These are phyloP conservation scores for Dendronephthya gigantea DNA, from an alignment of 64 coral and sea anemone species.

Conservation along the genomic window DNA sequence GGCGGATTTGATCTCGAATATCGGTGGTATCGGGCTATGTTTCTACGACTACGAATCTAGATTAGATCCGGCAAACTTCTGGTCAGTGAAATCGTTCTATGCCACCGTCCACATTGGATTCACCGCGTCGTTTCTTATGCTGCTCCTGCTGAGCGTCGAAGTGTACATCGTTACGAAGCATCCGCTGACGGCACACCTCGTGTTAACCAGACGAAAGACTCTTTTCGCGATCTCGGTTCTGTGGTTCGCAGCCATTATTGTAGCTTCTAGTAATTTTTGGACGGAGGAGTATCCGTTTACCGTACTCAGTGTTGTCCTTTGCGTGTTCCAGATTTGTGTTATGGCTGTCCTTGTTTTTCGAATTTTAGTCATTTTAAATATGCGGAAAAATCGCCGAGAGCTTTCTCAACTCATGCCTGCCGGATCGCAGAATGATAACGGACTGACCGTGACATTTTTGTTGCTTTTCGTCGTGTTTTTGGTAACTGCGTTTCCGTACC, in stretches of 20 bases:
- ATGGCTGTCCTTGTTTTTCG: not conserved
- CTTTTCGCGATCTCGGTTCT: not conserved
- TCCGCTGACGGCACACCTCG: not conserved
- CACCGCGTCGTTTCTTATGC: not conserved
- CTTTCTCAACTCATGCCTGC: not conserved
- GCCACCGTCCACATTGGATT: not conserved
- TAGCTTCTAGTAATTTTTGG: not conserved
- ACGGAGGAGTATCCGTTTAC: not conserved
- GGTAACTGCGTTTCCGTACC: not conserved
- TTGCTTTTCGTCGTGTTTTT: not conserved
- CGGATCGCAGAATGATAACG: not conserved
- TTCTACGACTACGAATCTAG: not conserved
- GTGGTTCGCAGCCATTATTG: not conserved
- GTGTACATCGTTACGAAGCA: not conserved
- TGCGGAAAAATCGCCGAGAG: not conserved
- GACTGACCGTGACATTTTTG: not conserved
- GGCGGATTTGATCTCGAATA: not conserved
- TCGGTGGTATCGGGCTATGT: not conserved
- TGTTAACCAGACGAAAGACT: not conserved
- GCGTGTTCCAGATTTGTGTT: not conserved
- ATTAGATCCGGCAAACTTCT: not conserved
- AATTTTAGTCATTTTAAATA: not conserved
- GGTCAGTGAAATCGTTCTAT: not conserved
- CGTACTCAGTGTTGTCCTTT: not conserved
- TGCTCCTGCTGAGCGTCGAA: not conserved